phyloP scores from a whole-genome alignment of 53 echinoderm and acorn worm species.

The Stichopus horrens region DNA sequence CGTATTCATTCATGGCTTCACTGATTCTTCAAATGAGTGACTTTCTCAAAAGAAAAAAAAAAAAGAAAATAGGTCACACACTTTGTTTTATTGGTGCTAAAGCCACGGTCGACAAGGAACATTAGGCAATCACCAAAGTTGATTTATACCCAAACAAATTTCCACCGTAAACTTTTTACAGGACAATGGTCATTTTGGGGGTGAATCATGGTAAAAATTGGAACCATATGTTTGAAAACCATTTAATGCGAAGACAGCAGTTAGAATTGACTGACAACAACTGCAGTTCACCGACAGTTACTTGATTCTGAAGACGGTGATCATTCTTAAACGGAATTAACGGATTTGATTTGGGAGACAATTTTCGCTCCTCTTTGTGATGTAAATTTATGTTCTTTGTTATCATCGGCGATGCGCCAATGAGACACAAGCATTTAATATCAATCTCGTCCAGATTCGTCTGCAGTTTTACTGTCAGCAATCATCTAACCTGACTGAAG shows the following conservation, averaged over 20 bases:
- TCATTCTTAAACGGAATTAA: slow-evolving; percentile 23
- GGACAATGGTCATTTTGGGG: slow-evolving; percentile 35
- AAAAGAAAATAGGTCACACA: slow-evolving; percentile 15
- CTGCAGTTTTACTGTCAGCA: slow-evolving; percentile 19
- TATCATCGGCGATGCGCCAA: slow-evolving; percentile 7
- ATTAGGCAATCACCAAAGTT: slow-evolving; percentile 16
- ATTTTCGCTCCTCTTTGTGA: slow-evolving; percentile 6
- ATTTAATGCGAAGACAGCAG: not conserved
- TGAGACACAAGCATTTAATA: slow-evolving; percentile 37
- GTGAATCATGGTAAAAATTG: slow-evolving; percentile 28
- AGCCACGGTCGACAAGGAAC: slow-evolving; percentile 20
- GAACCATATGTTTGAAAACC: slow-evolving; percentile 33
- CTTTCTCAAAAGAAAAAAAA: too few relatives aligned
- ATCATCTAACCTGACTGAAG: slow-evolving; percentile 19
- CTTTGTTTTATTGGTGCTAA: slow-evolving; percentile 25
- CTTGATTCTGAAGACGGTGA: not conserved
- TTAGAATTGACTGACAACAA: slow-evolving; percentile 2
- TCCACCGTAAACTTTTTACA: slow-evolving; percentile 36
- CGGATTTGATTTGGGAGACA: not conserved
- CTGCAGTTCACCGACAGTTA: not conserved
- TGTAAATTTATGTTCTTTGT: slow-evolving; percentile 34
- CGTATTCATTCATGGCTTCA: too few relatives aligned
- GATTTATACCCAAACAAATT: slow-evolving; percentile 31
- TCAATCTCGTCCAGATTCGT: slow-evolving; percentile 25
- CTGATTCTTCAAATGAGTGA: too few relatives aligned